Base-by-base conservation (phyloP, 2,888 invertebrate species). In the Agriopis marginaria region DNA sequence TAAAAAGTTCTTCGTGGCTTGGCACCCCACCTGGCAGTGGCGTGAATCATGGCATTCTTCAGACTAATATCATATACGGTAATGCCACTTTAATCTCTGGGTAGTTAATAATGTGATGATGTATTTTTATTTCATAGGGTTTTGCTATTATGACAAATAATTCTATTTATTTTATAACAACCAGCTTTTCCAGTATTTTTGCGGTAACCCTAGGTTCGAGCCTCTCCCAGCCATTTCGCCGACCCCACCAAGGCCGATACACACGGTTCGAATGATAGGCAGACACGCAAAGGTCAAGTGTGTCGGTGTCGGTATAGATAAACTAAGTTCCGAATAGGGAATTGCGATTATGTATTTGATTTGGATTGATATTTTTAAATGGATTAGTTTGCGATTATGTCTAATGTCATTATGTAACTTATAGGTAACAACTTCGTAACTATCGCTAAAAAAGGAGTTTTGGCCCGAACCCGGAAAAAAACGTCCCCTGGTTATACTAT, bases 151-250 rank as follows among this genome's bases (percentile, higher is more conserved):
- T 3, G 32, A 32, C 32, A 32, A 1, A 12, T 0, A 7, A n/a
- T 47, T 47, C 6, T 47, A n/a, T 47, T 45, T 45, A 12, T 45
- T 45, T 11, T 11, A 45, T 45, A 45, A 45, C 45, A 45, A 11
- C 11, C 5, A 3, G 47, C n/a, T 4, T 58, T 60, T 49, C 10
- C 39, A 39, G 12, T 39, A 40, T 14, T 49, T 6, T 10, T 39
- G 40, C 11, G 49, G 14, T 14, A n/a, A n/a, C 45, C 45, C 32
- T 7, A 45, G 11, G 4, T 11, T n/a, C 7, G 10, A 51, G 62
- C 65, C 69, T 69, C 65, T 86, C 85, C 84, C 82, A 77, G 82
- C 84, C 85, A 86, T 88, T 88, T 88, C 76, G 75, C 79, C 73
- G 77, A 80, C 79, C 78, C 74, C 76, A 68, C 54, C 74, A 78